Conservation (phyloP, 2,113 vertebrate species). For the Hippolais icterina region DNA sequence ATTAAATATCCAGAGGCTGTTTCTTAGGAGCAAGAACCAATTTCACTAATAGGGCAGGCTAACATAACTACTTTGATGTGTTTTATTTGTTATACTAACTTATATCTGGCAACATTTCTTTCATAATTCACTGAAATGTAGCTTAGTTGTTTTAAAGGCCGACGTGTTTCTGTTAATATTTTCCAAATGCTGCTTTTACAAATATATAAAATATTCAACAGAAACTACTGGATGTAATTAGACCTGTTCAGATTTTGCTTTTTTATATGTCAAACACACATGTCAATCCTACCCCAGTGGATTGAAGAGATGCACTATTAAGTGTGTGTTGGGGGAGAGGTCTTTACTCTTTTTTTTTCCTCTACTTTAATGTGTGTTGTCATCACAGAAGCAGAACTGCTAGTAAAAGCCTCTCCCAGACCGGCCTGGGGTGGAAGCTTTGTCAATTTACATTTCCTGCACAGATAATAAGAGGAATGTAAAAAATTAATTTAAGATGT, state of each 20-base stretch:
- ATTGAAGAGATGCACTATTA: background rate
- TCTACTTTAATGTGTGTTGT: background rate
- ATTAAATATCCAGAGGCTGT: slow-evolving; percentile 11
- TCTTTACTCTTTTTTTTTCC: background rate
- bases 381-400: background rate
- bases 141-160: background rate
- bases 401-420: background rate
- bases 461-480: background rate
- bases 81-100: background rate
- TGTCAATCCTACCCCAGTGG: background rate
- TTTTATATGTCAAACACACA: background rate
- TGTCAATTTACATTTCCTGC: background rate
- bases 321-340: background rate
- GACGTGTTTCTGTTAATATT: background rate
- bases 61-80: background rate
- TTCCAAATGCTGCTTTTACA: background rate
- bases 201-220: background rate
- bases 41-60: background rate
- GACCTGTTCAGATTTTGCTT: background rate
- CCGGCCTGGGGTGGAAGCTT: background rate
- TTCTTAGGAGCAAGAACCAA: slow-evolving; percentile 19
- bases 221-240: background rate
- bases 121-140: background rate
- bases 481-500: background rate
- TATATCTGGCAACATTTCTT: background rate